Evolutionary conservation across 2,113 vertebrate genomes (phyloP).

Genomic region (Candoia aspera): DNA sequence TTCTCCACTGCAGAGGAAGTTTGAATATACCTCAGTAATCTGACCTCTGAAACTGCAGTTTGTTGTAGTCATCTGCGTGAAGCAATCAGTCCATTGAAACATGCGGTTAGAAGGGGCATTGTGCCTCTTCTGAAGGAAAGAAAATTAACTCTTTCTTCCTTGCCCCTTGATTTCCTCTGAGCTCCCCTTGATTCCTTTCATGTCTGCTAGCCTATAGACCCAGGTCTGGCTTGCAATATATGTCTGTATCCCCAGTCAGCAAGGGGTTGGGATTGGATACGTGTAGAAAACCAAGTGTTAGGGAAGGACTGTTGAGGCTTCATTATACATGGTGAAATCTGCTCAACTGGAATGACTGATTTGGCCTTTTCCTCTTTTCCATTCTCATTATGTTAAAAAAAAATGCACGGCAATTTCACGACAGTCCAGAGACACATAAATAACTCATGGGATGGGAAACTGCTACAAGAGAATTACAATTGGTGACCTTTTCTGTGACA

Average conservation of each 20-base stretch:
- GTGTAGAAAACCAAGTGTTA: neutral
- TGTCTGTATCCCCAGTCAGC: neutral
- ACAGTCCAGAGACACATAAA: slow-evolving; percentile 19
- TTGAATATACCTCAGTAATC: slow-evolving; percentile 8
- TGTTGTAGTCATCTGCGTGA: neutral
- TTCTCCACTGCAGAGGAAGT: slow-evolving; percentile 13
- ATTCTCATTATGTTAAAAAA: neutral
- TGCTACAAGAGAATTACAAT: neutral
- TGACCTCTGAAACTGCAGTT: neutral
- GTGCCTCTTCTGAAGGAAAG: neutral
- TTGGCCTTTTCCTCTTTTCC: neutral
- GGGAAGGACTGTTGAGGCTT: no score
- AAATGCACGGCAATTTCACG: neutral
- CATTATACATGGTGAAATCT: neutral
- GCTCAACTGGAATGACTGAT: slow-evolving; percentile 4
- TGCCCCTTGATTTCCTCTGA: neutral
- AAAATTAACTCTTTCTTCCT: neutral
- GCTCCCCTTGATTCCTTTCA: neutral
- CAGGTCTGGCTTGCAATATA: neutral
- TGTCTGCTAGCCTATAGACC: neutral
- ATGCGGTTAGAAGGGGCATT: neutral
- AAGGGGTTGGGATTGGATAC: neutral
- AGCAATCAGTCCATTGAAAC: neutral
- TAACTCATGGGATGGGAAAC: slow-evolving; percentile 17
- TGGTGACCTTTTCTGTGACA: slow-evolving; percentile 44